Evolutionary conservation across 2,888 invertebrate species (phyloP).

Genomic region (Cryptocheilus praepositus): DNA sequence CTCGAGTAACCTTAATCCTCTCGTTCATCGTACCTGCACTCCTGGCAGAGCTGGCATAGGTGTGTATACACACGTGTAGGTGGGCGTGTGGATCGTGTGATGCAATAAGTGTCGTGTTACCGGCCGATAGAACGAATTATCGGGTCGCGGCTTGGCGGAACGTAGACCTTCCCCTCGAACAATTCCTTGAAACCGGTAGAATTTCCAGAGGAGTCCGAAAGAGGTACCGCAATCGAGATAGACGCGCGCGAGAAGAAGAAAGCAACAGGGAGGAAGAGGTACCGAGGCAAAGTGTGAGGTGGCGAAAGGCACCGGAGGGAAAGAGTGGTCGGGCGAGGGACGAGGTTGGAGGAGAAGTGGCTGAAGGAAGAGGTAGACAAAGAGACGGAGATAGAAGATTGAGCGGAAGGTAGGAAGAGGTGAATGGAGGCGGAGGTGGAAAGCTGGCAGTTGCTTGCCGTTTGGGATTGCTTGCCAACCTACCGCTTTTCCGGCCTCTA

Average conservation of each 20-base stretch:
- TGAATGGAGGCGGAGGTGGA: constrained; percentile 17
- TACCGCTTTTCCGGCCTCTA: constrained; percentile 45
- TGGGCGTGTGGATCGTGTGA: constrained; percentile 1
- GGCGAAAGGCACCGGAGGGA: background rate
- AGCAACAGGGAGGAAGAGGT: background rate
- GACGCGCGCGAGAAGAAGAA: background rate
- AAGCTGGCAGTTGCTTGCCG: constrained; percentile 40
- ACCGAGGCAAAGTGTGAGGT: background rate
- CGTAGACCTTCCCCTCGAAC: constrained; percentile 17
- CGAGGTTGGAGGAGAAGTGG: background rate
- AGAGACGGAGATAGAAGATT: constrained; percentile 3
- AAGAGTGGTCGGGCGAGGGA: background rate
- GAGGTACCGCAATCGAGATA: constrained; percentile 4
- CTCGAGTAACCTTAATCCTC: constrained; percentile 13
- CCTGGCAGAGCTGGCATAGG: constrained; percentile 5
- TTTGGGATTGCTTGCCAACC: constrained; percentile 47
- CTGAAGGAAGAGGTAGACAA: background rate
- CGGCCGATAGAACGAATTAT: constrained; percentile 31
- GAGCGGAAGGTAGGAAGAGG: background rate
- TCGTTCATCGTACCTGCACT: constrained; percentile 14
- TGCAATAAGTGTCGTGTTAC: constrained; percentile 50
- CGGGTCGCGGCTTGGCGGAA: constrained; percentile 27
- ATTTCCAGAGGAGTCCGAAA: constrained; percentile 19
- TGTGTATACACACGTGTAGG: constrained; percentile 24
- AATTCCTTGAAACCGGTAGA: constrained; percentile 22